Evolutionary conservation across 2,797 vertebrate species (phyloP), one percentile per base, ranked within the genome.

Genomic region (Naso thynnoides): DNA sequence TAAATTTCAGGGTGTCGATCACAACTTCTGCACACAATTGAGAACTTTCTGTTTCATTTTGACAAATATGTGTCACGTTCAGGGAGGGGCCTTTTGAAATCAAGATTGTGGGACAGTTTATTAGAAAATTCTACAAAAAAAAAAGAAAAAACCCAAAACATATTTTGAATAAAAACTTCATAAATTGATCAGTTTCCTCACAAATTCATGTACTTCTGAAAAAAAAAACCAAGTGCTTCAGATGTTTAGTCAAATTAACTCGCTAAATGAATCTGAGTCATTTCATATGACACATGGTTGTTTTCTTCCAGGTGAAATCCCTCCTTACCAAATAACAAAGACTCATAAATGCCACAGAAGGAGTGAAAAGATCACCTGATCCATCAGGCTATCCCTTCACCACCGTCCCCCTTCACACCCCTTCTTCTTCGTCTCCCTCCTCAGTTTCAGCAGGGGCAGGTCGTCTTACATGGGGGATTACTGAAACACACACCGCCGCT

Each of bases 401-500:
- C 52, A 10, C 0, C 6, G 7, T 33, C 38, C 39, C 26, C 3
- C 23, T 41, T 57, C 8, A 69, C 53, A 44, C 57, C 9, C 23
- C 18, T 18, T 52, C 42, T 31, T 54, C 62, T 44, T 57, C n/a
- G 13, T 47, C 55, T 26, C 26, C 36, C 38, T 56, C 53, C 36
- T 9, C n/a, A 41, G n/a, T 58, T 68, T 81, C 26, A 58, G 36
- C 60, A 5, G 1, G 19, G 53, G 2, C 57, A 66, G 74, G 73
- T 86, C n/a, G 16, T 59, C 67, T 91, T 89, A 81, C 86, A 33
- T 31, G 10, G 66, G 39, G 58, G 56, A 65, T 81, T 68, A 76
- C 14, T 39, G 71, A 69, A 57, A 68, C 61, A 52, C 39, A 67
- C 58, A 21, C 45, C 50, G n/a, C 31, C 5, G 24, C n/a, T 53